phyloP scores from a whole-genome alignment of 2,113 vertebrate species.

The Strigops habroptila region DNA sequence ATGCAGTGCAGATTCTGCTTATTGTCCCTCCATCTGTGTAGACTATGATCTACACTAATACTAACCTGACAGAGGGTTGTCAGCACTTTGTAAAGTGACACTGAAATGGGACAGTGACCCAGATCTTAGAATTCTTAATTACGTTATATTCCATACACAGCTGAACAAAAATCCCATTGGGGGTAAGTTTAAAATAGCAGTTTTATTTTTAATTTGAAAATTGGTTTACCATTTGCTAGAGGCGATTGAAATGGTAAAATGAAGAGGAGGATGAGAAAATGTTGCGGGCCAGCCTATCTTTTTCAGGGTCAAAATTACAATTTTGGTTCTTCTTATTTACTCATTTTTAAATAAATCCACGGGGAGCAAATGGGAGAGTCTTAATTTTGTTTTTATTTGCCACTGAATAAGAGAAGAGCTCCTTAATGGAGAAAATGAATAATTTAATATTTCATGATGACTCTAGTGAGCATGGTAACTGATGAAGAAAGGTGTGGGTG shows the following conservation, averaged over 20 bases:
- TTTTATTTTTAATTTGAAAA: conserved; percentile 38
- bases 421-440: conserved; percentile 13
- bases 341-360: neutral
- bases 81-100: neutral
- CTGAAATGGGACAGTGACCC: conserved; percentile 19
- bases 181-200: neutral
- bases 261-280: neutral
- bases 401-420: neutral
- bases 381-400: neutral
- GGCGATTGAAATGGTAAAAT: neutral
- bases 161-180: neutral
- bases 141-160: neutral
- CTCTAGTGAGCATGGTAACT: neutral
- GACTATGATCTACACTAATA: neutral
- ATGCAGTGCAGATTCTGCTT: neutral
- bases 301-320: neutral
- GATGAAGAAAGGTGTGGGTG: neutral
- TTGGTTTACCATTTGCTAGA: neutral
- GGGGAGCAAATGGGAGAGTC: neutral
- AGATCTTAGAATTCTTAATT: conserved; percentile 7
- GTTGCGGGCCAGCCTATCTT: neutral
- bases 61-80: neutral
- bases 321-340: neutral
- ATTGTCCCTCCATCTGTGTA: neutral
- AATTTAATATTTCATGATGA: neutral